Evolutionary conservation across 2,113 vertebrate species (phyloP), one percentile per base, ranked within the genome.

Genomic region (Clinocottus analis): DNA sequence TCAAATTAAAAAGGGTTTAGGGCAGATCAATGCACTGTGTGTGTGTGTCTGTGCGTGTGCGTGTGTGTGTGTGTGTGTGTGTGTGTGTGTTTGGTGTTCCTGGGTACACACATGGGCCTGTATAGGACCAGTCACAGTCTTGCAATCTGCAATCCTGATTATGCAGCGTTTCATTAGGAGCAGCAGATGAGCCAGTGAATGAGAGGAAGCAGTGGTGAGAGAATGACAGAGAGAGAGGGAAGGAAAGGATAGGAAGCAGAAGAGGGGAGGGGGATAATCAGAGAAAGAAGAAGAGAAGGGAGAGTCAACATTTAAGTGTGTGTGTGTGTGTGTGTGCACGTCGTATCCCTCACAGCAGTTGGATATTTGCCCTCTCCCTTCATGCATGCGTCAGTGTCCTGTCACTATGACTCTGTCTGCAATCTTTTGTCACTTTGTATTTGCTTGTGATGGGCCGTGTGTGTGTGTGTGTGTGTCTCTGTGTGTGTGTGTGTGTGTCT

Each of bases 151-250:
- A 89, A 84, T 90, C 83, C 84, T 70, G 89, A 91, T 91, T 87
- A 91, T 92, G 82, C 82, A 80, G 84, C 64, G 75, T 91, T 90
- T 90, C 83, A 90, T 92, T 87, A 90, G 84, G 69, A 89, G 77
- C 64, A 83, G 86, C 64, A 82, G 81, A 93, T 90, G 86, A 89
- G 77, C 75, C 80, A 63, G 84, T 84, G 82, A 85, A 82, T 69
- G 79, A 83, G 71, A 73, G 37, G 78, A 79, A 74, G 75, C 33
- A 72, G 43, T 7, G 21, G 43, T 64, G 58, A 75, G 17, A 72
- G 21, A 55, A 29, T 47, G 43, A 60, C 43, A 70, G 7, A 45
- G 21, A 21, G 43, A 55, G 37, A 19, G 14, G 53, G 33, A 43
- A 78, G 68, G 73, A 79, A 80, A 75, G 49, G 23, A 73, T 45